Conservation (phyloP, 2,113 vertebrate genomes). For the Lathamus discolor region DNA sequence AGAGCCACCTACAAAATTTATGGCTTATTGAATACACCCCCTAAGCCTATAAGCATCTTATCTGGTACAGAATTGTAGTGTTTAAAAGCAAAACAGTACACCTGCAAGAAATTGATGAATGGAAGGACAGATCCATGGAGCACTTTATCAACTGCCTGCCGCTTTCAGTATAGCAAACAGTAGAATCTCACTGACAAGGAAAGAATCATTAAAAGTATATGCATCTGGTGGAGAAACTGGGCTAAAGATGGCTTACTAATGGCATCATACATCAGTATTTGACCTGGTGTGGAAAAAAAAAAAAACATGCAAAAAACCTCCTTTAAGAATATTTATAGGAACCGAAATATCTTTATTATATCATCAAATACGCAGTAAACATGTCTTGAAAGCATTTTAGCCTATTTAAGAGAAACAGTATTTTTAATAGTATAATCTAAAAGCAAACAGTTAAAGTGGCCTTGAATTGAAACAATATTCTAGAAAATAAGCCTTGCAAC, state of each 20-base stretch:
- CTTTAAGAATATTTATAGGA: conserved; percentile 19
- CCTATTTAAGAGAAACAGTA: background rate
- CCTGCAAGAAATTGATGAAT: conserved; percentile 28
- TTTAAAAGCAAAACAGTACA: conserved; percentile 21
- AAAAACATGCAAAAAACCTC: background rate
- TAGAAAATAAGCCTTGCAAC: background rate
- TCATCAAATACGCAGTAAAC: background rate
- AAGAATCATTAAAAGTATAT: conserved; percentile 52
- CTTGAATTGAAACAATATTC: background rate
- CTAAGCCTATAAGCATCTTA: background rate
- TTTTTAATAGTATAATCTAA: background rate
- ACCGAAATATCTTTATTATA: background rate
- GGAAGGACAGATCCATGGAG: background rate
- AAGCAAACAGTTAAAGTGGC: background rate
- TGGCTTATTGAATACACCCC: background rate
- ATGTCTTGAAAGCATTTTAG: background rate
- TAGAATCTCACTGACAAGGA: conserved; percentile 47
- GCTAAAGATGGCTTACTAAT: background rate
- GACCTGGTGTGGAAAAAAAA: background rate
- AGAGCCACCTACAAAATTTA: background rate
- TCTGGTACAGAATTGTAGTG: background rate
- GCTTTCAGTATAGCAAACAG: conserved; percentile 9
- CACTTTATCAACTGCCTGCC: conserved; percentile 23
- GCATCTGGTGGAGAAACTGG: background rate
- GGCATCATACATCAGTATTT: background rate